These are phyloP conservation scores for Cephalopachus bancanus DNA, from an alignment of 2,797 vertebrate species.

Conservation along the genomic window DNA sequence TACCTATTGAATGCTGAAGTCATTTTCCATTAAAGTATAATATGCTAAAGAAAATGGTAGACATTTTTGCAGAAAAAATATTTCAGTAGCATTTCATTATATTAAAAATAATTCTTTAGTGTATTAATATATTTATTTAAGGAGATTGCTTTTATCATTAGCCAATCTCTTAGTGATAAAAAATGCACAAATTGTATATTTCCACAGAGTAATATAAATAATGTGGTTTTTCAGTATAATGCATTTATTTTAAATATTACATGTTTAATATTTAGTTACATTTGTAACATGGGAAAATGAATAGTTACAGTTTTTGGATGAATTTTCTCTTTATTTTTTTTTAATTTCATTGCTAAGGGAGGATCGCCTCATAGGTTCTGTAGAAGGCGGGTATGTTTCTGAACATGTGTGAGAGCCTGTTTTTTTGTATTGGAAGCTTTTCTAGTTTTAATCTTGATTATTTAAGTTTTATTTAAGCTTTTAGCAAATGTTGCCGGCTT, in stretches of 20 bases:
- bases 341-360: conserved; percentile 90
- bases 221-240: conserved; percentile 15
- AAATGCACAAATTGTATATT: conserved; percentile 17
- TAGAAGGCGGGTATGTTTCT: conserved; percentile 94
- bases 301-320: conserved; percentile 81
- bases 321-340: conserved; percentile 85
- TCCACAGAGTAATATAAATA: conserved; percentile 40
- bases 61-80: conserved; percentile 40
- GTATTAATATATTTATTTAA: conserved; percentile 46
- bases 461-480: conserved; percentile 80
- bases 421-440: conserved; percentile 77
- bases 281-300: conserved; percentile 58
- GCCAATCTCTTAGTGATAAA: neutral
- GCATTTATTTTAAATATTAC: conserved; percentile 37
- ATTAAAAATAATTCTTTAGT: conserved; percentile 27
- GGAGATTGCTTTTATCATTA: conserved; percentile 42
- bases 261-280: conserved; percentile 49
- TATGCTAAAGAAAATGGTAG: conserved; percentile 20
- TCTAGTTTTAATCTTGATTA: conserved; percentile 69
- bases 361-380: conserved; percentile 94
- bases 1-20: conserved; percentile 2
- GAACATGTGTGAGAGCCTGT: conserved; percentile 81
- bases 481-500: conserved; percentile 69
- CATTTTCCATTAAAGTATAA: conserved; percentile 29
- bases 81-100: conserved; percentile 10